Evolutionary conservation across 92 coral and sea anemone genomes (phyloP).

Genomic region (Zoanthus gigantus): DNA sequence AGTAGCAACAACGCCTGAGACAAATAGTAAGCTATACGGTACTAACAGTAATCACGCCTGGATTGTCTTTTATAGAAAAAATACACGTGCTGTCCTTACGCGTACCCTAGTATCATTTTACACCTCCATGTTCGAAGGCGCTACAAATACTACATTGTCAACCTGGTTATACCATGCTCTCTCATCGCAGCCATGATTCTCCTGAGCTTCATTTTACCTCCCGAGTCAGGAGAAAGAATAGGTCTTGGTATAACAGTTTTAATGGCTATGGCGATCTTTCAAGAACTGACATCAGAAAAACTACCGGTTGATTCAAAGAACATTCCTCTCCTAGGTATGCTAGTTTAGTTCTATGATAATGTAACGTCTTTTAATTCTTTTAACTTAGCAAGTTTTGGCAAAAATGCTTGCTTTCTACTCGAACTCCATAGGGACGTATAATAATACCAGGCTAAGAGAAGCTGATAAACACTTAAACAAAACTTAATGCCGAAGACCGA

Average conservation of each 20-base stretch:
- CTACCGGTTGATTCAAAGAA: conserved; percentile 80
- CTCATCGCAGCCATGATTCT: conserved; percentile 86
- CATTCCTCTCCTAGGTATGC: conserved; percentile 79
- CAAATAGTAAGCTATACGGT: background rate
- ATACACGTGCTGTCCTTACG: conserved; percentile 77
- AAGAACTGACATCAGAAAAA: conserved; percentile 85
- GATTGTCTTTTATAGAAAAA: conserved; percentile 39
- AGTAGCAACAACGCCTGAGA: no score
- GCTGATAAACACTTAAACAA: no score
- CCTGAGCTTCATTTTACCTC: conserved; percentile 83
- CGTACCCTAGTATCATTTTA: conserved; percentile 71
- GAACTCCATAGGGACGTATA: no score
- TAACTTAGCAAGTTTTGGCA: no score
- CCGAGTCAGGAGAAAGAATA: conserved; percentile 86
- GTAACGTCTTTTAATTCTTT: no score
- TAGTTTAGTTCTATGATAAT: background rate
- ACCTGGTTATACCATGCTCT: conserved; percentile 86
- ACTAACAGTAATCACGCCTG: background rate
- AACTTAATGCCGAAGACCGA: no score
- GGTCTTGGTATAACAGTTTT: conserved; percentile 87
- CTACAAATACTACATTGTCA: conserved; percentile 81
- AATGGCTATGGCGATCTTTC: conserved; percentile 95
- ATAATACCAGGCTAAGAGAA: no score
- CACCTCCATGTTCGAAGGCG: conserved; percentile 75
- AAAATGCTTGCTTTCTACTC: no score